phyloP scores from a whole-genome alignment of 2,888 invertebrate genomes.

The Stenodera caucasica region DNA sequence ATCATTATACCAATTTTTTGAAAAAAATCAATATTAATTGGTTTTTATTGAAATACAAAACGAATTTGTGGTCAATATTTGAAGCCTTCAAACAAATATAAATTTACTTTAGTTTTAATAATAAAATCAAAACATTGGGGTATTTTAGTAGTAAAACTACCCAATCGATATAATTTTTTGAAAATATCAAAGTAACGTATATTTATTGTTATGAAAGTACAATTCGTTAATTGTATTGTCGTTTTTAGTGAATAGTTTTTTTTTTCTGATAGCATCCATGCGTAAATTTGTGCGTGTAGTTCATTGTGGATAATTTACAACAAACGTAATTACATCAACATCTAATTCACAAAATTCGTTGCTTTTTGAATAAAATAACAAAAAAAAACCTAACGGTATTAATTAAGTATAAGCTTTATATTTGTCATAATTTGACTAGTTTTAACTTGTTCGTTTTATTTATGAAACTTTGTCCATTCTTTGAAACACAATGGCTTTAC shows the following conservation, averaged over 20 bases:
- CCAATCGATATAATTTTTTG: neutral
- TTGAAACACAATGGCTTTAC: neutral
- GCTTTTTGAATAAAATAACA: neutral
- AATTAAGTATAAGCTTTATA: neutral
- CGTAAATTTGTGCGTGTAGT: conserved; percentile 5
- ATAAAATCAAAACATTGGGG: neutral
- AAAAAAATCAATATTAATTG: neutral
- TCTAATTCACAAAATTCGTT: neutral
- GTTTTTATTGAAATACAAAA: conserved; percentile 15
- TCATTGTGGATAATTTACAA: neutral
- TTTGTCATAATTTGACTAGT: neutral
- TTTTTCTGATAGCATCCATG: neutral
- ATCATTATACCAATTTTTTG: too few relatives aligned
- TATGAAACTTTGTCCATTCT: neutral
- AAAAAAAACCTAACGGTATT: neutral
- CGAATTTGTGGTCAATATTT: conserved; percentile 23
- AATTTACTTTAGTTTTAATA: conserved; percentile 14
- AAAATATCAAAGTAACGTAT: too few relatives aligned
- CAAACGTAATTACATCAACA: neutral
- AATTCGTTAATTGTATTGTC: too few relatives aligned
- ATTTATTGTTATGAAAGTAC: too few relatives aligned
- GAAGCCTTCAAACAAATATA: conserved; percentile 23
- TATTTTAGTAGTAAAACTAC: neutral
- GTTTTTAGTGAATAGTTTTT: too few relatives aligned
- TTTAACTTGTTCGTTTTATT: neutral